Evolutionary conservation across 2,113 vertebrate genomes (phyloP), one percentile per base, ranked within the genome.

Genomic region (Dendrocopos noguchii): DNA sequence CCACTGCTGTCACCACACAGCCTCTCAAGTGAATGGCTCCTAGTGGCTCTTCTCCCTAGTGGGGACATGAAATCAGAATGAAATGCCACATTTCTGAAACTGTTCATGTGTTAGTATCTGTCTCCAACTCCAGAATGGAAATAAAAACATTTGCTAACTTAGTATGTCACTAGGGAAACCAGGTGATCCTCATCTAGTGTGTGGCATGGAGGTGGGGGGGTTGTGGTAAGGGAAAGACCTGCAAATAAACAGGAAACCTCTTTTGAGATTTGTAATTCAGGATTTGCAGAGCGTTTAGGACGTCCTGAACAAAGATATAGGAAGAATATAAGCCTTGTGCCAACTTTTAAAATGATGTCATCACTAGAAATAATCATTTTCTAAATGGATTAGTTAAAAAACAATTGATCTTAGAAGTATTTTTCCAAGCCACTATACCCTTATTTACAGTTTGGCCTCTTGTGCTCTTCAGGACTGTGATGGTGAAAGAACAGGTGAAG

Each of bases 11-110:
- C 79, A 99, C 98, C 85, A 99, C 98, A 1, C 98, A 99, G 8
- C 98, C 99, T 88, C 99, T 98, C 95, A 99, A 97, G 84, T 98
- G 98, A 95, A 99, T 97, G 6, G 99, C 98, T 80, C 99, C 99
- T 74, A 99, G 95, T 7, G 99, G 98, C 7, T 98, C 97, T 70
- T 99, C 94, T 97, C 98, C 92, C 97, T 98, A 57, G 21, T 80
- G 53, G 65, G 66, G 52, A 68, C 17, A 63, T 9, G 31, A 92
- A 92, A 90, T 29, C n/a, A 60, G 65, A 82, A 71, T 71, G 21
- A 87, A 85, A 91, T 20, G 9, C 39, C 84, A 36, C 14, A 4
- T 5, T 68, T 74, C 20, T 78, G 73, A 68, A 85, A 53, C 57
- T 3, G 57, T 59, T 34, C n/a, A 22, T 46, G n/a, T 56, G 18